phyloP scores from a whole-genome alignment of 2,113 vertebrate species.

The Pungitius pungitius region DNA sequence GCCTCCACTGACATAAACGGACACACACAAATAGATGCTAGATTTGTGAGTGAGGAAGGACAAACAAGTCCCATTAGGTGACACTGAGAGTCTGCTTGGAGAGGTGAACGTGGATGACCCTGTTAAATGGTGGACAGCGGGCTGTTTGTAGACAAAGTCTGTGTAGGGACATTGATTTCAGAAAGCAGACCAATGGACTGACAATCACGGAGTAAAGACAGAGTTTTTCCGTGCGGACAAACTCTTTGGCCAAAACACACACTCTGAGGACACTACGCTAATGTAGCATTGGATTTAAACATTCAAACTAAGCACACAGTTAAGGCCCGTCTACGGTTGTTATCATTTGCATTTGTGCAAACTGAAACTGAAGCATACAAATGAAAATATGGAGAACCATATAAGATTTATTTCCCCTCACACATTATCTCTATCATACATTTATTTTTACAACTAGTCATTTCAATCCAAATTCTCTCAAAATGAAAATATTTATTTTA shows the following conservation, averaged over 20 bases:
- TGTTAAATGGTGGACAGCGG: conserved; percentile 48
- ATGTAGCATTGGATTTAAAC: conserved; percentile 1
- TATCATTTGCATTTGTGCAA: conserved; percentile 2
- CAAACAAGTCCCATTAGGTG: conserved; percentile 58
- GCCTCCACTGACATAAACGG: neutral
- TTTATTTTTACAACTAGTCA: neutral
- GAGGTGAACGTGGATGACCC: conserved; percentile 52
- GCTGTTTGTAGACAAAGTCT: conserved; percentile 50
- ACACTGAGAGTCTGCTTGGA: conserved; percentile 48
- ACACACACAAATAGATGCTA: conserved; percentile 1
- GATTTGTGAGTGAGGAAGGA: conserved; percentile 46
- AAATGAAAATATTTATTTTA: conserved; percentile 32
- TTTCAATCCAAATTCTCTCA: too few species aligned
- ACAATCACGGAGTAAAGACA: conserved; percentile 37
- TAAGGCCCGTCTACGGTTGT: neutral
- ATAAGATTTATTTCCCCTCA: neutral
- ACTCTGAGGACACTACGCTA: neutral
- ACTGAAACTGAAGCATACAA: conserved; percentile 36
- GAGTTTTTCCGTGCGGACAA: conserved; percentile 32
- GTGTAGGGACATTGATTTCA: conserved; percentile 61
- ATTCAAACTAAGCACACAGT: conserved; percentile 4
- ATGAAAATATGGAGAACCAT: neutral
- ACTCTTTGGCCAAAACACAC: neutral
- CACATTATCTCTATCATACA: neutral
- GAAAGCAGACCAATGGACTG: conserved; percentile 38